phyloP scores from a whole-genome alignment of 2,797 vertebrate genomes.

The Amazona finschi region DNA sequence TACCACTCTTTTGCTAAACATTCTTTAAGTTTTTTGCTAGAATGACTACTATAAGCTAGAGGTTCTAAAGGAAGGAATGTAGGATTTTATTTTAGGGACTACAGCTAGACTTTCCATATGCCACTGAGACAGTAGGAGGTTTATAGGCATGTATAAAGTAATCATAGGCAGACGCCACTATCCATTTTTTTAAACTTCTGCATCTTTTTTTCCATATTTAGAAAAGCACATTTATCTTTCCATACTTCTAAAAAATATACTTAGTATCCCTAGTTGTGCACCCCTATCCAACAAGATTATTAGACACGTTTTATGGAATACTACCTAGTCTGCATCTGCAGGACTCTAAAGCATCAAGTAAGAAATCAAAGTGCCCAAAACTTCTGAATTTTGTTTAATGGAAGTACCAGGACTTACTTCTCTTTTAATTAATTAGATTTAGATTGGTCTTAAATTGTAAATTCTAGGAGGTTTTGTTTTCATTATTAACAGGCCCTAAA shows the following conservation, averaged over 20 bases:
- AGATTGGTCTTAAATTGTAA: constrained; percentile 74
- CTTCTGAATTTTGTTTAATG: constrained; percentile 42
- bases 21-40: background rate
- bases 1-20: background rate
- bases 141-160: background rate
- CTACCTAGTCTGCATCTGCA: background rate
- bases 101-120: constrained; percentile 50
- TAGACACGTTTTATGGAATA: background rate
- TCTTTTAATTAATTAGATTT: constrained; percentile 72
- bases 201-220: background rate
- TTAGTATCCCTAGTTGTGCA: background rate
- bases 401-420: constrained; percentile 51
- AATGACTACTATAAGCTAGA: background rate
- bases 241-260: background rate
- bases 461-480: constrained; percentile 49
- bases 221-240: background rate
- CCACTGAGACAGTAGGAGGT: constrained; percentile 11
- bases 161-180: background rate
- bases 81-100: constrained; percentile 40
- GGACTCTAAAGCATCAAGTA: background rate
- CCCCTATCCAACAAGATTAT: background rate
- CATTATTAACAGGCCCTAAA: constrained; percentile 69
- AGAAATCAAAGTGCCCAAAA: background rate
- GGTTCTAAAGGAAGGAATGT: background rate
- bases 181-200: background rate